Evolutionary conservation across 2,113 vertebrate species (phyloP).

Genomic region (Tor tambroides): DNA sequence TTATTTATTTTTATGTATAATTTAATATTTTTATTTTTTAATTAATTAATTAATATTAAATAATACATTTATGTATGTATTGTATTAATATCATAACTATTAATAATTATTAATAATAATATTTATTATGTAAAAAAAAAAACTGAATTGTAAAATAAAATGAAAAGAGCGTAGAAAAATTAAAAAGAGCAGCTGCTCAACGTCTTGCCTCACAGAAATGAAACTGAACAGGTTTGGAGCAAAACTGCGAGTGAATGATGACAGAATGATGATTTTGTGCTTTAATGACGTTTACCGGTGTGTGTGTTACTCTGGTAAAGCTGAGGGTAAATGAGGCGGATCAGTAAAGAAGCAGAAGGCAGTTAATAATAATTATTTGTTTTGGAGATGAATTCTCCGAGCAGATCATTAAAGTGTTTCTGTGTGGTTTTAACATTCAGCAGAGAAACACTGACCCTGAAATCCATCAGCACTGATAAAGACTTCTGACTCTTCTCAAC

Average conservation of each 20-base stretch:
- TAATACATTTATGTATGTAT: too few species aligned
- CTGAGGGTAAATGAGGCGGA: neutral
- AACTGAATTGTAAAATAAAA: too few species aligned
- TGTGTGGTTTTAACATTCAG: neutral
- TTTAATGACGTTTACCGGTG: conserved; percentile 62
- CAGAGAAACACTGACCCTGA: neutral
- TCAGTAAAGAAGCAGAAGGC: neutral
- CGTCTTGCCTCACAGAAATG: too few species aligned
- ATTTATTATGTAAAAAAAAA: too few species aligned
- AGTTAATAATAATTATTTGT: neutral
- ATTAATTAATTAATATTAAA: too few species aligned
- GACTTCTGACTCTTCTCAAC: neutral
- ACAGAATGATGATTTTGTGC: neutral
- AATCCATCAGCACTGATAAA: neutral
- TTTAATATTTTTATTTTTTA: too few species aligned
- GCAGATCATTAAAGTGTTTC: neutral
- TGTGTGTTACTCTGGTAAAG: conserved; percentile 42
- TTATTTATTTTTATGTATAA: too few species aligned
- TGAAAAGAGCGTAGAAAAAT: too few species aligned
- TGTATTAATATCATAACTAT: too few species aligned
- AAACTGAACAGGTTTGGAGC: too few species aligned
- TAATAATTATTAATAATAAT: too few species aligned
- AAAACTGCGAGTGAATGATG: neutral
- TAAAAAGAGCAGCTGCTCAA: too few species aligned
- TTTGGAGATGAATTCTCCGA: neutral